Percentiles rank a stretch among this genome's conserved stretches.
Conservation (phyloP, 1,140 invertebrate species). For the Cotesia typhae region DNA sequence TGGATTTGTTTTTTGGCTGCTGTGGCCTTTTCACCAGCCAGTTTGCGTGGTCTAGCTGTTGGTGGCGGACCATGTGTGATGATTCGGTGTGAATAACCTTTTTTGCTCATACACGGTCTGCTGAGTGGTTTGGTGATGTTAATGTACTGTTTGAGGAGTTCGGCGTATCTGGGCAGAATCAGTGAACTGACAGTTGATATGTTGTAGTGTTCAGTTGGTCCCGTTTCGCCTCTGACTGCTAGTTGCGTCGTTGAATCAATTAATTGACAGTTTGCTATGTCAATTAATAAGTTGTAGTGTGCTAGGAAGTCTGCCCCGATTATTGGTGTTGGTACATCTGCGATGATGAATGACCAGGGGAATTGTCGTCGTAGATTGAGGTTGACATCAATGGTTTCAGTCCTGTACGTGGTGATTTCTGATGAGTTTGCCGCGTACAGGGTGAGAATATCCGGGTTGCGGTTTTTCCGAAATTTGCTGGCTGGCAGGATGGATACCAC, state of each 20-base stretch:
- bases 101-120: constrained; percentile 19
- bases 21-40: constrained; percentile 41
- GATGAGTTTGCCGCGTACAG: constrained; percentile 37
- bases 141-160: constrained; percentile 41
- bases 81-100: constrained; percentile 32
- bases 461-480: constrained; percentile 7
- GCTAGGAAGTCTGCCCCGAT: constrained; percentile 35
- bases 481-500: constrained; percentile 28
- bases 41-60: constrained; percentile 38
- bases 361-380: constrained; percentile 32
- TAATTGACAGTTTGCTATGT: constrained; percentile 24
- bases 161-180: constrained; percentile 20
- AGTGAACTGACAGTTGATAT: constrained; percentile 22
- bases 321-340: constrained; percentile 24
- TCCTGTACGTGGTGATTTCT: constrained; percentile 29
- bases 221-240: constrained; percentile 6
- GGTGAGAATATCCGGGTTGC: background rate
- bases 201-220: constrained; percentile 13
- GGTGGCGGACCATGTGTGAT: constrained; percentile 46
- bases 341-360: constrained; percentile 36
- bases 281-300: constrained; percentile 31
- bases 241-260: constrained; percentile 23
- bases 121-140: constrained; percentile 46
- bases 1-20: constrained; percentile 45
- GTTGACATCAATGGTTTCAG: constrained; percentile 18